Conservation (phyloP, 2,113 vertebrate genomes). For the Boulengeromyrus knoepffleri region DNA sequence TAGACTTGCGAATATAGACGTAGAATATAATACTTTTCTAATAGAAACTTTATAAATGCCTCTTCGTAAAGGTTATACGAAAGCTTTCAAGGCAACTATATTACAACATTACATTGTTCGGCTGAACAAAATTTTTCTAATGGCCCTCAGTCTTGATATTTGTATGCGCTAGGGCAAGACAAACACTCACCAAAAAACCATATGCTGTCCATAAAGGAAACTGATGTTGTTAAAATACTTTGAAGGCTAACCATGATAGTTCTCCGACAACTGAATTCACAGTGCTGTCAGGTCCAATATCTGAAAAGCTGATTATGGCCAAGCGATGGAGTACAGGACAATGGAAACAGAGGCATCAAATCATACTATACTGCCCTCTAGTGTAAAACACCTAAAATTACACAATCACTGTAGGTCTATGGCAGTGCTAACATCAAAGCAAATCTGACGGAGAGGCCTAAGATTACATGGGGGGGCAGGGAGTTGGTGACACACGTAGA, state of each 20-base stretch:
- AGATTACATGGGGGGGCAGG: background rate
- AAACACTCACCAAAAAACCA: background rate
- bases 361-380: constrained; percentile 2
- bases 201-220: background rate
- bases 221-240: background rate
- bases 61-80: background rate
- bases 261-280: background rate
- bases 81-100: background rate
- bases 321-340: background rate
- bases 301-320: background rate
- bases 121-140: background rate
- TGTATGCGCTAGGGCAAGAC: background rate
- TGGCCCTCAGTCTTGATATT: background rate
- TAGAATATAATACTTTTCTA: background rate
- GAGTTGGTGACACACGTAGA: background rate
- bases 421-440: background rate
- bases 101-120: background rate
- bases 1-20: background rate
- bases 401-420: background rate
- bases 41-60: background rate
- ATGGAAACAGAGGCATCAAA: background rate
- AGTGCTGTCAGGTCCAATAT: background rate
- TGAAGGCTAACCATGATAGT: background rate
- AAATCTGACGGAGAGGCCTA: background rate
- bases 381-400: constrained; percentile 1